Percentiles rank a stretch among this genome's conserved stretches.
Evolutionary conservation across 2,797 vertebrate species (phyloP).

Genomic region (Chelon auratus): DNA sequence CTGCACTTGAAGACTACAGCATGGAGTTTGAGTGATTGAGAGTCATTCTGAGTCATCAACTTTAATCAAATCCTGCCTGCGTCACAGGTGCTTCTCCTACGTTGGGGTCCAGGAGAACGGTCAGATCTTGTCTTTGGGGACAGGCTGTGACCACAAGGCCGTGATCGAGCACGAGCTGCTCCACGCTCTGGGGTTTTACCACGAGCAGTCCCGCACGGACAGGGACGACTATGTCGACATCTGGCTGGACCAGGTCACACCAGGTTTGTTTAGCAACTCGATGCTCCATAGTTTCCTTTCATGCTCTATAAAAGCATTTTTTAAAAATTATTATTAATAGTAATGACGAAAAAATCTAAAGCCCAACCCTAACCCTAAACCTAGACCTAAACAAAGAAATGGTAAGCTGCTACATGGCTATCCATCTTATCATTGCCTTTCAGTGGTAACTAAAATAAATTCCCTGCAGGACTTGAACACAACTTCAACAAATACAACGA

Average conservation of each 20-base stretch:
- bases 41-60: too few species aligned
- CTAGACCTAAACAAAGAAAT: not conserved
- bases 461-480: constrained; percentile 81
- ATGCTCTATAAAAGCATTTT: not conserved
- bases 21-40: too few species aligned
- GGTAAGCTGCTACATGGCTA: too few species aligned
- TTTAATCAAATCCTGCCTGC: not conserved
- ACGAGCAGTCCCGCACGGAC: constrained; percentile 91
- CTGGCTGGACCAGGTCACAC: constrained; percentile 88
- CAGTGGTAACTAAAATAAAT: constrained; percentile 15
- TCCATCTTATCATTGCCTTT: not conserved
- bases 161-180: constrained; percentile 92
- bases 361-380: too few species aligned
- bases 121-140: constrained; percentile 89
- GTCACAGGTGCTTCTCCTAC: constrained; percentile 89
- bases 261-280: constrained; percentile 73
- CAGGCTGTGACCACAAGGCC: constrained; percentile 88
- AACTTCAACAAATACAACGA: constrained; percentile 91
- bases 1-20: too few species aligned
- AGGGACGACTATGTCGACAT: constrained; percentile 92
- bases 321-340: not conserved
- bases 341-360: too few species aligned
- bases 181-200: constrained; percentile 91
- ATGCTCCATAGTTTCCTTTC: not conserved
- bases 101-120: constrained; percentile 88